Evolutionary conservation across 2,888 invertebrate genomes (phyloP), one percentile per base, ranked within the genome.

Genomic region (Synanthedon vespiformis): DNA sequence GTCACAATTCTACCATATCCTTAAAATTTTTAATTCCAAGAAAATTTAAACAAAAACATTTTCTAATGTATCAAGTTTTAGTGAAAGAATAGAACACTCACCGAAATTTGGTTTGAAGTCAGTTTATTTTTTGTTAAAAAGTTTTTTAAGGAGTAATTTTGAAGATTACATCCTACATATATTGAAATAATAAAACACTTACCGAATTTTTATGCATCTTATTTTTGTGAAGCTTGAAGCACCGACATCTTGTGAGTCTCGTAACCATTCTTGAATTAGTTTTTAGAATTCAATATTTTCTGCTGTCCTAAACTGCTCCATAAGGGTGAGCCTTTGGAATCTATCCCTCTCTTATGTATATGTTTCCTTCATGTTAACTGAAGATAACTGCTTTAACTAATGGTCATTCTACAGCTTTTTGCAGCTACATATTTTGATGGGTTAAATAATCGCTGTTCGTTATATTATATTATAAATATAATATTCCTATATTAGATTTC

Each of bases 241-340:
- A 27, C 80, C 85, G 10, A 85, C 84, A 57, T 86, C 86, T 57
- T 87, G 85, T n/a, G n/a, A n/a, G n/a, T 54, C 85, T 67, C 74
- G 74, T 83, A 53, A 85, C 70, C 69, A 50, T 61, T 66, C 53
- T 80, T 76, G 11, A 55, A 53, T 27, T 58, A 52, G 14, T 70
- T 55, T 51, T 74, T 82, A 18, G 70, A 83, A 56, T 88, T 87
- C 34, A 88, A 70, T 52, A 84, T 86, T 70, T n/a, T 91, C 91
- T 2, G 90, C 88, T 4, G 92, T 92, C 76, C 93, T 93, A 69
- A 93, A 93, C 67, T 93, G 91, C 70, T 92, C 92, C 44, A n/a
- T n/a, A 93, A 65, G 49, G 93, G 87, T 55, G 91, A 91, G 58
- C 83, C 89, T 50, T 89, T 89, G 11, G 93, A 92, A 74, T 91